Percentiles rank a stretch among this genome's conserved stretches.
phyloP scores from a whole-genome alignment of 2,888 invertebrate genomes.

The Eumacrocentrus americanus region DNA sequence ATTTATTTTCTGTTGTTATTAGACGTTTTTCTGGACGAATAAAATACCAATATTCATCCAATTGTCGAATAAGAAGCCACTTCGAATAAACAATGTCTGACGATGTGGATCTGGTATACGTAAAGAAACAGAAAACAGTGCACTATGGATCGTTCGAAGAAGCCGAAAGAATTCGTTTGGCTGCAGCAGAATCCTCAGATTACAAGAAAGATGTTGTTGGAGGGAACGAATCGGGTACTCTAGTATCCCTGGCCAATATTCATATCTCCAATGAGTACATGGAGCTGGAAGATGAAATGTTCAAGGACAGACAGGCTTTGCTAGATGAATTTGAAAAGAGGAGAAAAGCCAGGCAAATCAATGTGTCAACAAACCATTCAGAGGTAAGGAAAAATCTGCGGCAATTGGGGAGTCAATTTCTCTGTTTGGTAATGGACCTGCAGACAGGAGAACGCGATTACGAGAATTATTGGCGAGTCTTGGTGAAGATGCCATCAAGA shows the following conservation, averaged over 20 bases:
- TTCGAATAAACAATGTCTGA: conserved; percentile 73
- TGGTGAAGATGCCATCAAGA: conserved; percentile 89
- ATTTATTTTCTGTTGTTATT: too few relatives aligned
- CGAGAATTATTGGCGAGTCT: conserved; percentile 87
- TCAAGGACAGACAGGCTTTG: conserved; percentile 86
- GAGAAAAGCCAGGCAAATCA: conserved; percentile 91
- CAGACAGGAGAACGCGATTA: conserved; percentile 90
- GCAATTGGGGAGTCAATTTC: conserved; percentile 96
- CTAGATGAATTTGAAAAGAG: conserved; percentile 96
- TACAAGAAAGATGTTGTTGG: conserved; percentile 68
- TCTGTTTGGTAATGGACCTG: conserved; percentile 97
- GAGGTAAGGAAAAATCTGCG: conserved; percentile 93
- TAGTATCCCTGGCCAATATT: conserved; percentile 51
- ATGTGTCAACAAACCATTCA: conserved; percentile 96
- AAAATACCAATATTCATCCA: too few relatives aligned
- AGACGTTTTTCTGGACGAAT: too few relatives aligned
- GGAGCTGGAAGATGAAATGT: conserved; percentile 86
- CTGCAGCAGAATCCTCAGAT: conserved; percentile 68
- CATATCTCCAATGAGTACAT: conserved; percentile 69
- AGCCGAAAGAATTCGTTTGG: conserved; percentile 75
- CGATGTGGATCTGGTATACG: conserved; percentile 77
- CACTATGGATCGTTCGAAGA: conserved; percentile 93
- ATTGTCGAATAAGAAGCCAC: too few relatives aligned
- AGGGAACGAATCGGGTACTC: conserved; percentile 32
- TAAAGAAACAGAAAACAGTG: conserved; percentile 77